These are phyloP conservation scores for Drosophila bunnanda DNA, from an alignment of 2,888 invertebrate genomes.

Conservation along the genomic window DNA sequence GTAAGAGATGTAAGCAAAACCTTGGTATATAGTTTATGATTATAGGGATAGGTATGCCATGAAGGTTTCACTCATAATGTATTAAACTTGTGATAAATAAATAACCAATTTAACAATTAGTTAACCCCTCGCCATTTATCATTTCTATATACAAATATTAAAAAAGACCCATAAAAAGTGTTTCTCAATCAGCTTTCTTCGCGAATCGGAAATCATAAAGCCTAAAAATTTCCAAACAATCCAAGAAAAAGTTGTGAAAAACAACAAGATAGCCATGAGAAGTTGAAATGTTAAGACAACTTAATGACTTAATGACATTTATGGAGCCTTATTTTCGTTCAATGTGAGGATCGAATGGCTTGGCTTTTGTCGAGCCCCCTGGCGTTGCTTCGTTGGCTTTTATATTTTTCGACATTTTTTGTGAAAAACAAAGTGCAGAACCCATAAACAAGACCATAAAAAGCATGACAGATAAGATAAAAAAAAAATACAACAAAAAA, in stretches of 20 bases:
- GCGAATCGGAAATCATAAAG: constrained; percentile 21
- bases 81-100: not conserved
- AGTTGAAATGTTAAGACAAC: constrained; percentile 20
- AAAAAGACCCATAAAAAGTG: constrained; percentile 1
- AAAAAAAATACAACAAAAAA: not conserved
- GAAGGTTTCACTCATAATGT: not conserved
- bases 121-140: not conserved
- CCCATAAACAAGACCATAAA: constrained; percentile 47
- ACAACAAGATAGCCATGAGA: constrained; percentile 34
- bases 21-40: constrained; percentile 1
- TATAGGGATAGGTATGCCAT: not conserved
- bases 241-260: constrained; percentile 27
- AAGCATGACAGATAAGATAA: constrained; percentile 50
- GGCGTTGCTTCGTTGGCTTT: constrained; percentile 6
- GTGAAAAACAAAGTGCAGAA: constrained; percentile 42
- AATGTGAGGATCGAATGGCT: constrained; percentile 20
- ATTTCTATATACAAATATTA: not conserved
- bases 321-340: constrained; percentile 53
- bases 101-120: not conserved
- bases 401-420: constrained; percentile 30
- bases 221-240: constrained; percentile 15
- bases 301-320: constrained; percentile 74
- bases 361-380: constrained; percentile 37
- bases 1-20: constrained; percentile 24
- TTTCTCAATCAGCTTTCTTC: not conserved